Base-by-base conservation (phyloP, 1,140 invertebrate species). In the Drosophila tropicalis region DNA sequence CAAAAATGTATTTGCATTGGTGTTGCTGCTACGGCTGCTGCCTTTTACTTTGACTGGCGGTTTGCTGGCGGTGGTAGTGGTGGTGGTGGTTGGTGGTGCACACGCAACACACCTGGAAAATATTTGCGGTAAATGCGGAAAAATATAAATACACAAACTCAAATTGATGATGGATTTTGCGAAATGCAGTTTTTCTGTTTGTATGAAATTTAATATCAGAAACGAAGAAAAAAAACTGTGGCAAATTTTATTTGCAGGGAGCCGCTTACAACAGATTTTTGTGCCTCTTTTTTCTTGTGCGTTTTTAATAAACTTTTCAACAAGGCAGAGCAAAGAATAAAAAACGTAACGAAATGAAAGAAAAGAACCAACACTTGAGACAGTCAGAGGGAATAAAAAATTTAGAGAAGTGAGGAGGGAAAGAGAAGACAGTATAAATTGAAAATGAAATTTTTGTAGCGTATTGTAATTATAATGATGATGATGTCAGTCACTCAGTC, bases 301-400 rank as follows among this genome's bases (percentile, higher is more conserved):
- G 61, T 71, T 79, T 77, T 66, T 77, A 77, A 78, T 78, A 77
- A 78, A 78, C 67, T 77, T 77, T 62, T 67, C 75, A 77, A 79
- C 60, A 60, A 70, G 56, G 62, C 69, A 36, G 10, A 58, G 56
- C 29, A 63, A 58, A 51, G 32, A 22, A 67, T 32, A 19, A 19
- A 19, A 19, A 40, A 19, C 32, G 56, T 29, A 47, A 47, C 32
- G 29, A 62, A 76, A 62, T 40, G 58, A 41, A 75, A 73, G 67
- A 63, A 68, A 76, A 62, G 55, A 51, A 51, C 17, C 44, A 51
- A 39, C 44, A 58, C 70, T 72, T 67, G 70, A 72, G 70, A 72
- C 70, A 61, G n/a, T 12, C 6, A 47, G 15, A 47, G 15, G 44
- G 5, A 47, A 4, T 15, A 19, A 15, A 6, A 36, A 47, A 6